phyloP scores from a whole-genome alignment of 2,797 vertebrate species.

The Lemur catta region DNA sequence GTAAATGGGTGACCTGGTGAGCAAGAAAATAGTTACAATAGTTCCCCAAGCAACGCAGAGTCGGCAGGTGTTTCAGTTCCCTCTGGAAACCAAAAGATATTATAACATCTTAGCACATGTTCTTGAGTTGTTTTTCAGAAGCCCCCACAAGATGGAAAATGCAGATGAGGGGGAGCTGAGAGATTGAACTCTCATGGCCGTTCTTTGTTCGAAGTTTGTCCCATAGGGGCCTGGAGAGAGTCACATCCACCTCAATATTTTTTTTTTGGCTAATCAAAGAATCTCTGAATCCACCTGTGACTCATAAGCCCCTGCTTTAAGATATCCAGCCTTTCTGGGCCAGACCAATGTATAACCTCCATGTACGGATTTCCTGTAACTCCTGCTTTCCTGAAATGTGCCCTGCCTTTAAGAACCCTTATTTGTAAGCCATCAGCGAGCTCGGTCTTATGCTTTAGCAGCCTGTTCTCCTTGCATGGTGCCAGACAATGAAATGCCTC shows the following conservation, averaged over 20 bases:
- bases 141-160: background rate
- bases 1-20: too few species aligned
- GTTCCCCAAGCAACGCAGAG: too few species aligned
- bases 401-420: background rate
- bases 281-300: background rate
- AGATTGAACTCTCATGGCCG: background rate
- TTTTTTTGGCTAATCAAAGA: background rate
- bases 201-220: background rate
- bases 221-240: background rate
- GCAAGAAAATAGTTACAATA: too few species aligned
- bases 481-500: background rate
- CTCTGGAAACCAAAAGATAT: background rate
- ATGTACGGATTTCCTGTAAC: background rate
- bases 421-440: background rate
- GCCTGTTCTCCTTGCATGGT: background rate
- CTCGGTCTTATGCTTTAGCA: background rate
- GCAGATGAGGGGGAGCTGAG: background rate
- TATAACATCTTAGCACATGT: background rate
- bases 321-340: background rate
- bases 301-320: background rate
- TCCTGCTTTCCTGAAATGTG: background rate
- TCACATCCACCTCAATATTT: background rate
- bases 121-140: background rate
- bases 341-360: background rate
- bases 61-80: too few species aligned